phyloP scores from a whole-genome alignment of 2,888 invertebrate genomes.

The Pteria penguin region DNA sequence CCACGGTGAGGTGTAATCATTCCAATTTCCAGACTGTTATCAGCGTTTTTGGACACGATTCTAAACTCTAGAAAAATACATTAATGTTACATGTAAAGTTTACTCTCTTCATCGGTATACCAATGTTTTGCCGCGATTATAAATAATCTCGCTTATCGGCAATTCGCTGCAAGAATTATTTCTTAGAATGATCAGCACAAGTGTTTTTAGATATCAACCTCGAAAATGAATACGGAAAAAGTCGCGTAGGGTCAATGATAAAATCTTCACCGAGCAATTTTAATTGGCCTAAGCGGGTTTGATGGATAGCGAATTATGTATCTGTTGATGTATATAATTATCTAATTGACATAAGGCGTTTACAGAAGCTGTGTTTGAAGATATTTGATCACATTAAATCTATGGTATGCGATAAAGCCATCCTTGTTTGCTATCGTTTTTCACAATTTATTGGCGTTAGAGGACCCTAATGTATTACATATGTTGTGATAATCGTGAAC shows the following conservation, averaged over 20 bases:
- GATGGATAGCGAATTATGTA: constrained; percentile 30
- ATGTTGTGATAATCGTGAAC: constrained; percentile 29
- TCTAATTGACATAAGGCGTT: constrained; percentile 34
- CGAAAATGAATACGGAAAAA: constrained; percentile 9
- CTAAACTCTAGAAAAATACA: background rate
- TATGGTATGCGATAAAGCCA: constrained; percentile 25
- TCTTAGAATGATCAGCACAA: constrained; percentile 23
- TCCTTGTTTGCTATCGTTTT: constrained; percentile 26
- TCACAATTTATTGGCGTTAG: constrained; percentile 24
- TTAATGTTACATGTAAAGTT: background rate
- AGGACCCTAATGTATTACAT: constrained; percentile 31
- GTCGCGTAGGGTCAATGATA: constrained; percentile 25
- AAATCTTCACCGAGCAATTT: constrained; percentile 20
- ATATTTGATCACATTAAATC: constrained; percentile 31
- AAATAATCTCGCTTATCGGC: constrained; percentile 9
- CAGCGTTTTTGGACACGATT: too few relatives aligned
- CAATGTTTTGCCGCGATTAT: background rate
- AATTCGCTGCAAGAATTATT: constrained; percentile 13
- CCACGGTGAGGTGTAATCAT: too few relatives aligned
- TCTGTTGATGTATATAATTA: constrained; percentile 30
- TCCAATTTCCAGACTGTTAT: too few relatives aligned
- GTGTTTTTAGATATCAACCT: constrained; percentile 14
- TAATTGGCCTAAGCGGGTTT: constrained; percentile 26
- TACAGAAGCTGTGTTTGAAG: constrained; percentile 19
- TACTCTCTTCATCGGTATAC: background rate